A percentile compares a stretch with the other conserved stretches of the same genome.
These are phyloP conservation scores for Scaptomyza hsui DNA, from an alignment of 1,140 invertebrate genomes.

Conservation along the genomic window DNA sequence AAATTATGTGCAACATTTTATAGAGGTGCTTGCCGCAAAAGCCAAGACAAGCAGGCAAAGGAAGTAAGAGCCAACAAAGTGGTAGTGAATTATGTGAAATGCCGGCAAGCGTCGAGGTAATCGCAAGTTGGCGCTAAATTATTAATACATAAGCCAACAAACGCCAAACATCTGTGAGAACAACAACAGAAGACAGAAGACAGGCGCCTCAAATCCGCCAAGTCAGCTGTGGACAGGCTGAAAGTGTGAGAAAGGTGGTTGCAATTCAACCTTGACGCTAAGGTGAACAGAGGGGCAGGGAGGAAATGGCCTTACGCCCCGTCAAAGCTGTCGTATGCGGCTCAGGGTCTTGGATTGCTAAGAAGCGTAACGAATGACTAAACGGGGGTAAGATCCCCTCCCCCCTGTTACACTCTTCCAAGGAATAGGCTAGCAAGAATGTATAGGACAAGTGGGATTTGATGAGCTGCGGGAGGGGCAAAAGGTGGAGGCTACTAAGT, in stretches of 20 bases:
- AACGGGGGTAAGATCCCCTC: slow-evolving; percentile 39
- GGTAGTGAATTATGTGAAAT: slow-evolving; percentile 75
- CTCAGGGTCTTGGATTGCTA: slow-evolving; percentile 54
- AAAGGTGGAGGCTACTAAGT: slow-evolving; percentile 8
- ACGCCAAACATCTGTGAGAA: slow-evolving; percentile 49
- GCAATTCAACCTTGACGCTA: slow-evolving; percentile 41
- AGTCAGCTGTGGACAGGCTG: slow-evolving; percentile 48
- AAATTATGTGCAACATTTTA: slow-evolving; percentile 27
- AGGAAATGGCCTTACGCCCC: slow-evolving; percentile 45
- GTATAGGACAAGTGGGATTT: slow-evolving; percentile 39
- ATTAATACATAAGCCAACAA: slow-evolving; percentile 68
- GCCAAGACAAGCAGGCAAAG: neutral
- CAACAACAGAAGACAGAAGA: slow-evolving; percentile 31
- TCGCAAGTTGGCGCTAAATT: slow-evolving; percentile 72
- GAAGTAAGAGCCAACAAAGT: slow-evolving; percentile 31
- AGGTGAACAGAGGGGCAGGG: slow-evolving; percentile 34
- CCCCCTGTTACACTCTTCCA: slow-evolving; percentile 16
- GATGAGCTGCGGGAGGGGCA: neutral
- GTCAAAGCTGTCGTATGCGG: slow-evolving; percentile 48
- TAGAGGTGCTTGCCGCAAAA: slow-evolving; percentile 28
- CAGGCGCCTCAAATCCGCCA: slow-evolving; percentile 48
- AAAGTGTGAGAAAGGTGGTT: neutral
- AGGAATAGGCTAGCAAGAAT: slow-evolving; percentile 39
- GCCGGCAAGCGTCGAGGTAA: slow-evolving; percentile 66
- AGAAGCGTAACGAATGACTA: slow-evolving; percentile 78